Conservation (phyloP, 2,113 vertebrate species). For the Micronisus gabar region DNA sequence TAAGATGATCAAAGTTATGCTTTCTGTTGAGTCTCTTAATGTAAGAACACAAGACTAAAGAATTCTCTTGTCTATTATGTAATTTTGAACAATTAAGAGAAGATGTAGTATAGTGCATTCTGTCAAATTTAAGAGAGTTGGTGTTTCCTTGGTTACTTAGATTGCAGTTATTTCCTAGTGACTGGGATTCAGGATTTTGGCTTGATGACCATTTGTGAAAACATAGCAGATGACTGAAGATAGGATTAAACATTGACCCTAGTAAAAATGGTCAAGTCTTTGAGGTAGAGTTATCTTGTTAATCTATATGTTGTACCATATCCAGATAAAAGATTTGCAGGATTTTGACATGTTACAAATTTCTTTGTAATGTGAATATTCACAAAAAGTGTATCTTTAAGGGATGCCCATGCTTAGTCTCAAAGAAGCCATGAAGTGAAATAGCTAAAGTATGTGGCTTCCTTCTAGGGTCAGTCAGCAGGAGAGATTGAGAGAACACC, state of each 20-base stretch:
- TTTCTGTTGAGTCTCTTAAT: background rate
- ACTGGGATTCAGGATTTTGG: background rate
- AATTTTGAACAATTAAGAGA: background rate
- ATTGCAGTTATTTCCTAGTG: background rate
- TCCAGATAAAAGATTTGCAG: background rate
- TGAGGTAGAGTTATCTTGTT: background rate
- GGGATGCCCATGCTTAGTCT: background rate
- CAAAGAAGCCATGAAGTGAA: background rate
- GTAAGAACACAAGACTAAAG: background rate
- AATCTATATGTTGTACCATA: background rate
- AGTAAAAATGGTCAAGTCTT: background rate
- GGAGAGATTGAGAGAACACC: background rate
- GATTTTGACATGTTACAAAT: background rate
- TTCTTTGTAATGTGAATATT: background rate
- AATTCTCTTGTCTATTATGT: background rate
- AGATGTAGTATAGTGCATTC: background rate
- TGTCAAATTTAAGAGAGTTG: background rate
- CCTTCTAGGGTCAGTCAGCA: background rate
- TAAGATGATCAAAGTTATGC: background rate
- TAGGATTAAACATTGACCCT: background rate
- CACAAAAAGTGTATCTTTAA: background rate
- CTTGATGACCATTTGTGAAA: background rate
- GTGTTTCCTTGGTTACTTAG: background rate
- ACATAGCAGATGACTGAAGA: background rate
- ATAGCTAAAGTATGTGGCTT: background rate